Evolutionary conservation across 2,888 invertebrate species (phyloP), one percentile per base, ranked within the genome.

Genomic region (Cephalotes varians): DNA sequence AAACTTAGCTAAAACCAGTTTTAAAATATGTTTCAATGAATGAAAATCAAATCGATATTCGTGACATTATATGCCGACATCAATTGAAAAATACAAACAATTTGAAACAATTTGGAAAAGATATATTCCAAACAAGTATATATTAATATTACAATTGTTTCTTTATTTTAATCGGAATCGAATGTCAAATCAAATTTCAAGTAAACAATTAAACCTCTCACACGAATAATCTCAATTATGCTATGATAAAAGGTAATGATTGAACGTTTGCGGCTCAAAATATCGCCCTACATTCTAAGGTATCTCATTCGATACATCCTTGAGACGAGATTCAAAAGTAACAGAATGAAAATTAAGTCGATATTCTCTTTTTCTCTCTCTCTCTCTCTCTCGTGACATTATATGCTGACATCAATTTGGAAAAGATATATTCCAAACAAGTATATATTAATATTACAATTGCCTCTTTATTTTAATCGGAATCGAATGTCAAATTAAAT

Each of bases 311-410:
- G 9, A 65, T 47, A 44, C 7, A 44, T 65, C 64, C 64, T 65
- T 65, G 64, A 44, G n/a, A n/a, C n/a, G n/a, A n/a, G 25, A 65
- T 65, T 65, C 28, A 65, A 44, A 47, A 65, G 25, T 65, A 65
- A 65, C 44, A 65, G n/a, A n/a, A n/a, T 65, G 25, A 65, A 4
- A 44, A 18, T 25, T 40, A 25, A 18, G 25, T 40, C 4, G 15
- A 64, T 25, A 56, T 56, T n/a, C n/a, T n/a, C n/a, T n/a, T n/a
- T n/a, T n/a, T n/a, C n/a, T n/a, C n/a, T n/a, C n/a, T n/a, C n/a
- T n/a, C n/a, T n/a, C n/a, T n/a, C n/a, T n/a, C n/a, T n/a, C n/a
- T n/a, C n/a, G n/a, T n/a, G n/a, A n/a, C n/a, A 3, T 40, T 62
- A 37, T 15, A 21, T 37, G 7, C 34, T 37, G 62, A 21, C 25